Base-by-base conservation (phyloP, 2,888 invertebrate species). In the Zaprionus bogoriensis region DNA sequence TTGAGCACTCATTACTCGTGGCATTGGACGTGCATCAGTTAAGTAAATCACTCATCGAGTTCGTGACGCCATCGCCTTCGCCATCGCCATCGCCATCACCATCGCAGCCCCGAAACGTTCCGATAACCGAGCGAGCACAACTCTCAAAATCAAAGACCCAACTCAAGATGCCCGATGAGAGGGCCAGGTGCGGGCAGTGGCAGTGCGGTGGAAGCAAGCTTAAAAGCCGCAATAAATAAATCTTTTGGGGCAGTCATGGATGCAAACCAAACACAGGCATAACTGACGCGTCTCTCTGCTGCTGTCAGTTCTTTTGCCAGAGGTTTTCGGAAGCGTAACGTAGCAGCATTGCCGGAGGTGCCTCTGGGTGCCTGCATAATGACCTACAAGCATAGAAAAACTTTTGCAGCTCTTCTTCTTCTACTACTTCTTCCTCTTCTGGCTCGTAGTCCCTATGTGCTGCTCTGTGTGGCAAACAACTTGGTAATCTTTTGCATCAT, bases 401-500 rank as follows among this genome's bases (percentile, higher is more conserved):
- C 32, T 47, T 68, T 73, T 32, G n/a, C 45, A 46, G 32, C 46
- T 41, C 19, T 48, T 39, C 9, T 55, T 32, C 20, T 36, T 39
- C 48, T 45, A 25, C 51, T 28, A 25, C 19, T 48, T 46, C 6
- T 54, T 42, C 41, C 7, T 36, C 20, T 41, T 50, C 20, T 46
- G n/a, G n/a, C n/a, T n/a, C n/a, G n/a, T n/a, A n/a, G n/a, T n/a
- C n/a, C n/a, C n/a, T n/a, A n/a, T n/a, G n/a, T n/a, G n/a, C n/a
- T 53, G 41, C 47, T 17, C 17, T 61, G 25, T 71, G 70, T 76
- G 79, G 60, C 71, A 74, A 71, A 64, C 67, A 77, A 80, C 66
- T 86, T 73, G 87, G 85, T 81, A 82, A 87, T 87, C 84, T 81
- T 84, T 84, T 67, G 82, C 85, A 80, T 80, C 85, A 87, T 73